Conservation (phyloP, 2,113 vertebrate species). For the Hippocampus guttulatus region DNA sequence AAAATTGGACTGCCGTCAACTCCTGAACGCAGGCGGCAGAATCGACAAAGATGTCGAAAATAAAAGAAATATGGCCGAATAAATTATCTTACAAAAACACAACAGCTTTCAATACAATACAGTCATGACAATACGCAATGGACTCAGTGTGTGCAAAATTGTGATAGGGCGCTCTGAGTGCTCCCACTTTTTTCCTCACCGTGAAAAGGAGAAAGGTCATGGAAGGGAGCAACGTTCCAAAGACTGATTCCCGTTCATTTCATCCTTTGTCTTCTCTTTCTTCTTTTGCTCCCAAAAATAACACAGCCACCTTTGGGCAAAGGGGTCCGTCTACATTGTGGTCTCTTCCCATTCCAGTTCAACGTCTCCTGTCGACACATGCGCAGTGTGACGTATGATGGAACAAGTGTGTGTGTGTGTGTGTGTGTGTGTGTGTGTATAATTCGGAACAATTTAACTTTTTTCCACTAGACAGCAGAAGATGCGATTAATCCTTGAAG, state of each 20-base stretch:
- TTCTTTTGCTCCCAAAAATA: not conserved
- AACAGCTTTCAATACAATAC: conserved; percentile 37
- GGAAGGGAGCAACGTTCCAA: conserved; percentile 27
- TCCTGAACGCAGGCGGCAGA: conserved; percentile 24
- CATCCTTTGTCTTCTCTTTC: conserved; percentile 7
- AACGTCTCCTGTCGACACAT: conserved; percentile 82
- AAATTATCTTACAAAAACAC: conserved; percentile 60
- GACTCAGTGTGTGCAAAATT: conserved; percentile 51
- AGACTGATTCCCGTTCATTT: conserved; percentile 8
- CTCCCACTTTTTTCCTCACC: conserved; percentile 12
- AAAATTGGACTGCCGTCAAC: conserved; percentile 26
- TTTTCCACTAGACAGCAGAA: too few relatives aligned
- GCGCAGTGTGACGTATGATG: conserved; percentile 4
- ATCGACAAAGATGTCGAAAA: conserved; percentile 45
- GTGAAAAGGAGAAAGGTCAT: conserved; percentile 6
- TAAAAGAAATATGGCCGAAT: conserved; percentile 64
- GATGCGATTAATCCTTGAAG: too few relatives aligned
- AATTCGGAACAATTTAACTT: too few relatives aligned
- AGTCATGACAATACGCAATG: conserved; percentile 38
- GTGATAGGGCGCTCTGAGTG: conserved; percentile 20
- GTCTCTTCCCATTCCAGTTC: conserved; percentile 99
- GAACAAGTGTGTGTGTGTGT: not conserved
- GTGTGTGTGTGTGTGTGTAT: not conserved
- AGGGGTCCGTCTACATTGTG: conserved; percentile 80
- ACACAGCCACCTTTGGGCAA: conserved; percentile 15